Conservation (phyloP, 2,888 invertebrate genomes). For the Amphimallon solstitiale region DNA sequence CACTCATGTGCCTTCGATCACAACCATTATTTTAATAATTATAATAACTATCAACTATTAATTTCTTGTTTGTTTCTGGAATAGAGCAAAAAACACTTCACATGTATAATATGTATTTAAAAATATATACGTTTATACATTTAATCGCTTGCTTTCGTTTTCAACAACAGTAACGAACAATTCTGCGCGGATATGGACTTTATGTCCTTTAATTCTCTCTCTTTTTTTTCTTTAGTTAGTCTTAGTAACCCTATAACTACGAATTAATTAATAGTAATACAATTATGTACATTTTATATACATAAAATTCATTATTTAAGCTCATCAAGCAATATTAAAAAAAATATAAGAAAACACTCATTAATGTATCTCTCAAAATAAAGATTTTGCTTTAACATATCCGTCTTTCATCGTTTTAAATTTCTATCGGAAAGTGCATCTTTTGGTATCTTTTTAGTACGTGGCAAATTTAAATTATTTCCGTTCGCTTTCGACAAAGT, state of each 20-base stretch:
- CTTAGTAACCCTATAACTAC: background rate
- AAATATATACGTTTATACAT: conserved; percentile 13
- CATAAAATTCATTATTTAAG: conserved; percentile 56
- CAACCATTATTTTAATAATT: conserved; percentile 34
- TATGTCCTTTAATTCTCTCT: background rate
- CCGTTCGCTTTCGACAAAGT: no score
- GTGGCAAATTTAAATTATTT: no score
- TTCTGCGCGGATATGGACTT: conserved; percentile 29
- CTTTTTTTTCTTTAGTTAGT: background rate
- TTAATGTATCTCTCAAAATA: conserved; percentile 46
- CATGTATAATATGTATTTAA: conserved; percentile 1
- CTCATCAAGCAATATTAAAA: conserved; percentile 56
- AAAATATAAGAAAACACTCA: conserved; percentile 55
- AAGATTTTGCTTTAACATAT: background rate
- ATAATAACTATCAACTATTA: conserved; percentile 29
- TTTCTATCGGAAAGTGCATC: background rate
- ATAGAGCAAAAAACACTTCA: background rate
- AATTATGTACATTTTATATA: conserved; percentile 43
- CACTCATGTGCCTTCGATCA: conserved; percentile 23
- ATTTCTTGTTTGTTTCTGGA: conserved; percentile 14
- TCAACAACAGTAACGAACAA: conserved; percentile 39
- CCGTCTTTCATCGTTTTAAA: no score
- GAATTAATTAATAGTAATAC: background rate
- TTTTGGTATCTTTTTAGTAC: background rate
- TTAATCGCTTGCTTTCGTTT: background rate